Percentiles rank a stretch among this genome's conserved stretches.
These are phyloP conservation scores for Telmatherina bonti DNA, from an alignment of 2,797 vertebrate species.

Conservation along the genomic window DNA sequence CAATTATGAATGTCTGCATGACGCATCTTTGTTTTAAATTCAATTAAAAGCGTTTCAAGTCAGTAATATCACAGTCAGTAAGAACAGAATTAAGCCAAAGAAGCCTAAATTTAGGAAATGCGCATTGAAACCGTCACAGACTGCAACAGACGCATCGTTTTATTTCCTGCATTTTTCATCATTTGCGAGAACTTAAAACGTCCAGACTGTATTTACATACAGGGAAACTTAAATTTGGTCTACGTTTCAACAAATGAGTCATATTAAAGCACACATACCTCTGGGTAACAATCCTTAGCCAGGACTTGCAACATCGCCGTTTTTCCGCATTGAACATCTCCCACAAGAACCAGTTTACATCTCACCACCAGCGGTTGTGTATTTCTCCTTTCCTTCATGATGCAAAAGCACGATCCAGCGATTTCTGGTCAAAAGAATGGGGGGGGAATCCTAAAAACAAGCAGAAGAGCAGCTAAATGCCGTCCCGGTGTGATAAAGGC, in stretches of 20 bases:
- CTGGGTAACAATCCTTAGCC: constrained; percentile 96
- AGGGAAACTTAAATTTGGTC: not conserved
- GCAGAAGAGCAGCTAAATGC: constrained; percentile 15
- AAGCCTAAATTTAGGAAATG: constrained; percentile 39
- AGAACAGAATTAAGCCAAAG: constrained; percentile 1
- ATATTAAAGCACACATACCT: constrained; percentile 80
- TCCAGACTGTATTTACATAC: not conserved
- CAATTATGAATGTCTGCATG: not conserved
- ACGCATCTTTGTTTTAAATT: not conserved
- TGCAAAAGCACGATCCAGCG: constrained; percentile 20
- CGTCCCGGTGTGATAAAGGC: constrained; percentile 22
- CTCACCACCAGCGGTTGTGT: constrained; percentile 90
- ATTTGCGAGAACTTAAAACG: not conserved
- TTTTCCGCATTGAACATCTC: constrained; percentile 97
- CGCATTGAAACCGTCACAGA: constrained; percentile 53
- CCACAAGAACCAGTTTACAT: constrained; percentile 95
- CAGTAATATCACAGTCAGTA: not conserved
- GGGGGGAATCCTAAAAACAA: not conserved
- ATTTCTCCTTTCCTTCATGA: constrained; percentile 93
- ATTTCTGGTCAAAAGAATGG: constrained; percentile 11
- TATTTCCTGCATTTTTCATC: not conserved
- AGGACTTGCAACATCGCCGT: constrained; percentile 97
- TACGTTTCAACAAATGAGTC: not conserved
- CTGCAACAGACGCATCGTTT: constrained; percentile 63
- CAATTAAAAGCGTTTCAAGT: not conserved